phyloP scores from a whole-genome alignment of 2,113 vertebrate species.

The Numida meleagris region DNA sequence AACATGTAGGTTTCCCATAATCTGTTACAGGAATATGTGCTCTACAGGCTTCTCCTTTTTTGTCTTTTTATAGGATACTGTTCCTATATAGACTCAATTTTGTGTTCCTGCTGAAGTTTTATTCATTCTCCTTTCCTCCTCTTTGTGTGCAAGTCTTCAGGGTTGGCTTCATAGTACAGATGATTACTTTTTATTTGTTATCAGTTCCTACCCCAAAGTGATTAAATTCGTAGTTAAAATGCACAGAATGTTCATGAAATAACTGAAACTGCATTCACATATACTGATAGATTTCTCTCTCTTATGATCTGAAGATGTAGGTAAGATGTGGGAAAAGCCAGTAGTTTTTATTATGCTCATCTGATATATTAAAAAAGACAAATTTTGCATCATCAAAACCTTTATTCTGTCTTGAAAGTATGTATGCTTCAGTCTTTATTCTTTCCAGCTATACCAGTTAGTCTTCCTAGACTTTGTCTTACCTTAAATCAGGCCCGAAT shows the following conservation, averaged over 20 bases:
- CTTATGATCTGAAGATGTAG: not conserved
- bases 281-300: not conserved
- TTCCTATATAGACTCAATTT: not conserved
- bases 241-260: slow-evolving; percentile 6
- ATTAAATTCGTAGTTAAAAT: slow-evolving; percentile 44
- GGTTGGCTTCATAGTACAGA: not conserved
- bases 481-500: not conserved
- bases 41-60: not conserved
- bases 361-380: not conserved
- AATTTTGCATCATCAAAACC: not conserved
- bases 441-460: not conserved
- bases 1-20: slow-evolving; percentile 1
- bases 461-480: not conserved
- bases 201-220: not conserved
- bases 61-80: not conserved
- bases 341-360: not conserved
- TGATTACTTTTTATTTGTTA: not conserved
- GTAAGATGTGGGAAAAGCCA: not conserved
- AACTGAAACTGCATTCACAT: not conserved
- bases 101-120: slow-evolving; percentile 7
- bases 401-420: not conserved
- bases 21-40: not conserved
- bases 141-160: not conserved
- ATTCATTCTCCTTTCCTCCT: not conserved
- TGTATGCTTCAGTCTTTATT: not conserved